Conservation (phyloP, 2,888 invertebrate genomes). For the Plagiodera versicolora region DNA sequence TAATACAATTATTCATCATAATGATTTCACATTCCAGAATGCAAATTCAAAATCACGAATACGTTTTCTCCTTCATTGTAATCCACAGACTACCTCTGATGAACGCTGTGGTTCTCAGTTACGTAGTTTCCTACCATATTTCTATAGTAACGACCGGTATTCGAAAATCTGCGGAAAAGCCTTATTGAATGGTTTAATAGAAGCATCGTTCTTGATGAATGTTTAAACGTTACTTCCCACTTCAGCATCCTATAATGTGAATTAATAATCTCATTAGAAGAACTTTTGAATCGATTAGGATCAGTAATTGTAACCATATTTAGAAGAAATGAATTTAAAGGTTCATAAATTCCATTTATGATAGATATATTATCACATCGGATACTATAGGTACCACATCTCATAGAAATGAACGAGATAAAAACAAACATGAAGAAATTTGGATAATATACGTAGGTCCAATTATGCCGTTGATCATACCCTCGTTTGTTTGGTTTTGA, state of each 20-base stretch:
- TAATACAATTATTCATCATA: too few relatives aligned
- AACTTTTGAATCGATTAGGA: background rate
- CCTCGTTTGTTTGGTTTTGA: background rate
- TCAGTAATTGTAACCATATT: background rate
- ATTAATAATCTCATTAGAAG: background rate
- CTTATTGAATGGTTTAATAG: slow-evolving; percentile 6
- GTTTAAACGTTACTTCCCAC: slow-evolving; percentile 6
- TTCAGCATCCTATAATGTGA: background rate
- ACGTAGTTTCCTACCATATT: background rate
- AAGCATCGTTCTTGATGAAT: slow-evolving; percentile 16
- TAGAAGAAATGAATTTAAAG: background rate
- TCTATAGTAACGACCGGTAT: background rate
- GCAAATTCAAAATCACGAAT: too few relatives aligned
- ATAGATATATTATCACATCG: too few relatives aligned
- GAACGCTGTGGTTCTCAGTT: too few relatives aligned
- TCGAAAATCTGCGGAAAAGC: background rate
- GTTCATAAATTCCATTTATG: background rate
- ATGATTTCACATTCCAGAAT: too few relatives aligned
- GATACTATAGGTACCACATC: too few relatives aligned
- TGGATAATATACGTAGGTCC: too few relatives aligned
- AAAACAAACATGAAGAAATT: too few relatives aligned
- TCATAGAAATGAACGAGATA: background rate
- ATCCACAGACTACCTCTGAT: too few relatives aligned
- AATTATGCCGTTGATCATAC: background rate
- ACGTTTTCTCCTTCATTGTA: too few relatives aligned